Evolutionary conservation across 1,140 invertebrate species (phyloP).

Genomic region (Linepithema humile): DNA sequence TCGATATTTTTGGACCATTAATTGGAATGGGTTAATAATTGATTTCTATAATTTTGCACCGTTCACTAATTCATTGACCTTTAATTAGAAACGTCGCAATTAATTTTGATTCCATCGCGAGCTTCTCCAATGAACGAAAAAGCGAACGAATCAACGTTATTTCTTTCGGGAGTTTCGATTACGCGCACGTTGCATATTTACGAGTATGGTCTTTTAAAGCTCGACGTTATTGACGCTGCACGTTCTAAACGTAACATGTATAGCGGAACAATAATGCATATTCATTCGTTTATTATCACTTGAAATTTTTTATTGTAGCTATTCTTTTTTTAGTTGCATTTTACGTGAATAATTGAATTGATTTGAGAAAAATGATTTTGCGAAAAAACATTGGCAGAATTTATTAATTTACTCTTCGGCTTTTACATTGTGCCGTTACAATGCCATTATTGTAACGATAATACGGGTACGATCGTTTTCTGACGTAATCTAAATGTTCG

Average conservation of each 20-base stretch:
- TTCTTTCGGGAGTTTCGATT: background rate
- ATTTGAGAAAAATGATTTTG: background rate
- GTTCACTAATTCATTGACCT: constrained; percentile 8
- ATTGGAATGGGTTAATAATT: constrained; percentile 42
- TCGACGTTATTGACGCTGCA: constrained; percentile 11
- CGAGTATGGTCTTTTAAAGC: constrained; percentile 49
- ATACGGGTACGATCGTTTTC: constrained; percentile 28
- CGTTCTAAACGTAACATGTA: constrained; percentile 1
- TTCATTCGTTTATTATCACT: constrained; percentile 42
- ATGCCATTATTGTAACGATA: constrained; percentile 44
- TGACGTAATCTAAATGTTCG: constrained; percentile 29
- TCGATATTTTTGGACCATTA: background rate
- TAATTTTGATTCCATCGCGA: background rate
- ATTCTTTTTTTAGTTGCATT: constrained; percentile 2
- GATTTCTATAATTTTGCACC: constrained; percentile 14
- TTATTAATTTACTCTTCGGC: constrained; percentile 4
- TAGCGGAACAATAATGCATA: constrained; percentile 16
- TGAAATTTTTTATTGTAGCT: background rate
- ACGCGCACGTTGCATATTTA: constrained; percentile 39
- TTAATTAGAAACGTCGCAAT: constrained; percentile 39
- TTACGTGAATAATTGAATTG: background rate
- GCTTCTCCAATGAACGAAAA: background rate
- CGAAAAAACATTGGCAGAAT: background rate
- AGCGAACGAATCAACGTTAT: background rate
- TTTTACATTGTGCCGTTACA: constrained; percentile 11